Evolutionary conservation across 2,113 vertebrate species (phyloP), one percentile per base, ranked within the genome.

Genomic region (Telmatochromis sp.): DNA sequence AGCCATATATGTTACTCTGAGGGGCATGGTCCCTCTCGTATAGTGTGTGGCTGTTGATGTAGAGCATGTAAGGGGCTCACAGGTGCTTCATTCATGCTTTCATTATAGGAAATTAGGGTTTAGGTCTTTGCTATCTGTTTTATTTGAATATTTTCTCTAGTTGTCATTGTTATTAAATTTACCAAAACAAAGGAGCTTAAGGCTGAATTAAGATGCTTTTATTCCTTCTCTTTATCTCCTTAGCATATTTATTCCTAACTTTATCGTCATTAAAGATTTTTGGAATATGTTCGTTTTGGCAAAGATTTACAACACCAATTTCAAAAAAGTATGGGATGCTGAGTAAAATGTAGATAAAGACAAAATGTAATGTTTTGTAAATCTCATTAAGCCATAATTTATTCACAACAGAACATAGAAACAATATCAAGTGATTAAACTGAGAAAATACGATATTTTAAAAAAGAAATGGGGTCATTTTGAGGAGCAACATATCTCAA

Each of bases 1-100:
- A 51, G 87, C 79, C 90, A 42, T 40, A 45, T 80, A 78, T 85
- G 91, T 94, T 92, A 83, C 70, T 75, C 31, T 17, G 82, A 3
- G 13, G 84, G 89, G 88, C 89, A 89, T 1, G 63, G 90, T 31
- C 9, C 31, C 28, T 40, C 17, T 87, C 65, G 65, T 28, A 58
- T 14, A 81, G 21, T 7, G 45, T n/a, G 55, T 28, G 51, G 73
- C 55, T 57, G 82, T 31, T 28, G 13, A 19, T 37, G 21, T 37
- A 51, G 37, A 57, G 47, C 26, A 21, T 55, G 37, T 31, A 70
- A 31, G 15, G 26, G 73, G 15, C 3, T 49, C 73, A 78, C 73
- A 51, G 10, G 26, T 31, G 8, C 51, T 89, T 73, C 51, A 55
- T 86, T 90, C 88, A 83, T 58, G 15, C 26, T n/a, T 42, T 57